Percentiles rank a stretch among this genome's conserved stretches.
Conservation (phyloP, 2,888 invertebrate species). For the Gastracanthus pulcherrimus region DNA sequence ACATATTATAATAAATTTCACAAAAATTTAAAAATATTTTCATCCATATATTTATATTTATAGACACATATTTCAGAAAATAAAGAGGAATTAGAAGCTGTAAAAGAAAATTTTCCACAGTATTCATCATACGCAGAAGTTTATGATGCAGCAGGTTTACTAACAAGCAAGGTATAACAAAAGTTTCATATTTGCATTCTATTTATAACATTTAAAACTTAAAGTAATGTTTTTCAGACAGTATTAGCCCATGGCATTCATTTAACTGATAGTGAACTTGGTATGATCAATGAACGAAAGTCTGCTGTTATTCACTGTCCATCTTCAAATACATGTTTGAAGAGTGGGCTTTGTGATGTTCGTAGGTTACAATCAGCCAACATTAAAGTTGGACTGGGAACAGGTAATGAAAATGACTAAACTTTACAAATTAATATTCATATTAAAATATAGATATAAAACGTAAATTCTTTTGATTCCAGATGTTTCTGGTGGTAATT, state of each 20-base stretch:
- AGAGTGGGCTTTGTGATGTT: conserved; percentile 90
- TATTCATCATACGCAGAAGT: conserved; percentile 85
- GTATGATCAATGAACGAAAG: conserved; percentile 81
- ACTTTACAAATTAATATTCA: neutral
- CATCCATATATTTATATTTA: conserved; percentile 39
- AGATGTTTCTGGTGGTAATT: conserved; percentile 93
- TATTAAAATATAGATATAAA: neutral
- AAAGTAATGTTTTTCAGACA: conserved; percentile 79
- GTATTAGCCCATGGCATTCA: conserved; percentile 92
- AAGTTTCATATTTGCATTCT: neutral
- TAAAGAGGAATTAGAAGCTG: conserved; percentile 84
- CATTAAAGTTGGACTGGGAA: conserved; percentile 90
- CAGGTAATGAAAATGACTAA: conserved; percentile 83
- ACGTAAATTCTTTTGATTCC: conserved; percentile 59
- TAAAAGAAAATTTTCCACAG: conserved; percentile 80
- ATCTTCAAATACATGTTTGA: conserved; percentile 88
- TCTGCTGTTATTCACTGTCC: conserved; percentile 92
- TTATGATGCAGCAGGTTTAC: conserved; percentile 86
- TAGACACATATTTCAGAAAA: conserved; percentile 94
- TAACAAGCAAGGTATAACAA: conserved; percentile 84
- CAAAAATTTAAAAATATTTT: neutral
- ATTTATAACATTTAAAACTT: conserved; percentile 62
- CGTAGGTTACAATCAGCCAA: conserved; percentile 81
- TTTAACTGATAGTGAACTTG: conserved; percentile 85
- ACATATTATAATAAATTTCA: neutral